Percentiles rank a stretch among this genome's conserved stretches.
Evolutionary conservation across 2,113 vertebrate genomes (phyloP).

Genomic region (Neotoma lepida): DNA sequence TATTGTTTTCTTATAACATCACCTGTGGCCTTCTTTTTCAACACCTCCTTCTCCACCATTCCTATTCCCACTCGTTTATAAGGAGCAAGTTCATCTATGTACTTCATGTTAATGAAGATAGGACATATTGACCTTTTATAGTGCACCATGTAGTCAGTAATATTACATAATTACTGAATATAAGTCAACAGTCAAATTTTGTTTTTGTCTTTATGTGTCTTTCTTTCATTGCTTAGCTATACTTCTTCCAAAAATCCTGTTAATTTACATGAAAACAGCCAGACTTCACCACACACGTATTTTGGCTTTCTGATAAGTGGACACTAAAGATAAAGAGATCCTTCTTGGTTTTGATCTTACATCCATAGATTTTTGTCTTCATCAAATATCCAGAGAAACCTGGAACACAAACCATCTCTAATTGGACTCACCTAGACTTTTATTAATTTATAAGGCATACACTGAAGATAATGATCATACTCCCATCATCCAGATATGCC

Average conservation of each 20-base stretch:
- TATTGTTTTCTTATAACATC: not conserved
- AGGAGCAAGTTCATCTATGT: not conserved
- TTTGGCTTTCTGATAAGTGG: not conserved
- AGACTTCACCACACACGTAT: not conserved
- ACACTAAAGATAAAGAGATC: not conserved
- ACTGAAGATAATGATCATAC: slow-evolving; percentile 48
- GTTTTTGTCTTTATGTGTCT: not conserved
- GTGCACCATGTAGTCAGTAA: not conserved
- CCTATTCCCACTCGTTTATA: not conserved
- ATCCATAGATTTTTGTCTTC: slow-evolving; percentile 33
- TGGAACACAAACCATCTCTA: slow-evolving; percentile 27
- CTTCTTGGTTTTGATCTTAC: slow-evolving; percentile 32
- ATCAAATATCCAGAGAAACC: slow-evolving; percentile 47
- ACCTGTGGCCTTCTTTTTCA: not conserved
- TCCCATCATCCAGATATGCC: slow-evolving; percentile 18
- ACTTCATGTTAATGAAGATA: not conserved
- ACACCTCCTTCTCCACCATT: not conserved
- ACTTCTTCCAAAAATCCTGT: slow-evolving; percentile 38
- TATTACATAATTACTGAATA: not conserved
- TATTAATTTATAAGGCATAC: slow-evolving; percentile 67
- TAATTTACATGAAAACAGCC: not conserved
- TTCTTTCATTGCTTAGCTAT: not conserved
- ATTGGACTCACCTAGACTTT: slow-evolving; percentile 58
- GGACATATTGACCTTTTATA: not conserved
- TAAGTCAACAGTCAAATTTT: slow-evolving; percentile 2